These are phyloP conservation scores for Nasonia oneida DNA, from an alignment of 2,888 invertebrate species.

Conservation along the genomic window DNA sequence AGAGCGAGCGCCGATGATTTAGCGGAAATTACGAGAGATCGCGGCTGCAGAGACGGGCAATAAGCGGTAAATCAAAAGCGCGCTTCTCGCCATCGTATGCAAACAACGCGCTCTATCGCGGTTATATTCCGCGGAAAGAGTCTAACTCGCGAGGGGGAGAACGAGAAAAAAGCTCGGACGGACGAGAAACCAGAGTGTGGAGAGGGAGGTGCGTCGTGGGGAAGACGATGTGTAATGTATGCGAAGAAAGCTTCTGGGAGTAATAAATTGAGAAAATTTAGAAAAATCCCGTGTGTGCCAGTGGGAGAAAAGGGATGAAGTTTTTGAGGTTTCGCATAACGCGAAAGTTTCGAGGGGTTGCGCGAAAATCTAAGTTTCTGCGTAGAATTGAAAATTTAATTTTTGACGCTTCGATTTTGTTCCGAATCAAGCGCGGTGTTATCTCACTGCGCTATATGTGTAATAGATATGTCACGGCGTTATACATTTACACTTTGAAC, in stretches of 20 bases:
- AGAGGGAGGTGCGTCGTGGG: background rate
- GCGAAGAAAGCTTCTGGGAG: background rate
- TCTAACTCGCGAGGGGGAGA: background rate
- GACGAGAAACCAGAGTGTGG: background rate
- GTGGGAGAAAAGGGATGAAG: too few relatives aligned
- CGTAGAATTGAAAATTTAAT: too few relatives aligned
- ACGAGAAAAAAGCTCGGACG: conserved; percentile 8
- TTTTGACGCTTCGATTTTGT: too few relatives aligned
- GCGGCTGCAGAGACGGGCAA: conserved; percentile 64
- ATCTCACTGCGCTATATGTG: too few relatives aligned
- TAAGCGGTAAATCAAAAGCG: conserved; percentile 73
- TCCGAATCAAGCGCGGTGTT: too few relatives aligned
- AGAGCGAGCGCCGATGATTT: conserved; percentile 53
- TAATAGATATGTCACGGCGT: too few relatives aligned
- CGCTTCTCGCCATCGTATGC: conserved; percentile 60
- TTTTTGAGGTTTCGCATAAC: too few relatives aligned
- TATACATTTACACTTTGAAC: too few relatives aligned
- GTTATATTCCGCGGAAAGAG: conserved; percentile 41
- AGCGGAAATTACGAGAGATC: conserved; percentile 58
- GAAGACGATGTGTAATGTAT: background rate
- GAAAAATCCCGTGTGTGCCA: background rate
- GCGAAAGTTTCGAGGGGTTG: too few relatives aligned
- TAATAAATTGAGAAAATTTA: conserved; percentile 9
- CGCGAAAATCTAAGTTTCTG: too few relatives aligned
- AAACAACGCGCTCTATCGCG: conserved; percentile 40